phyloP scores from a whole-genome alignment of 2,113 vertebrate genomes.

The Haemorhous mexicanus region DNA sequence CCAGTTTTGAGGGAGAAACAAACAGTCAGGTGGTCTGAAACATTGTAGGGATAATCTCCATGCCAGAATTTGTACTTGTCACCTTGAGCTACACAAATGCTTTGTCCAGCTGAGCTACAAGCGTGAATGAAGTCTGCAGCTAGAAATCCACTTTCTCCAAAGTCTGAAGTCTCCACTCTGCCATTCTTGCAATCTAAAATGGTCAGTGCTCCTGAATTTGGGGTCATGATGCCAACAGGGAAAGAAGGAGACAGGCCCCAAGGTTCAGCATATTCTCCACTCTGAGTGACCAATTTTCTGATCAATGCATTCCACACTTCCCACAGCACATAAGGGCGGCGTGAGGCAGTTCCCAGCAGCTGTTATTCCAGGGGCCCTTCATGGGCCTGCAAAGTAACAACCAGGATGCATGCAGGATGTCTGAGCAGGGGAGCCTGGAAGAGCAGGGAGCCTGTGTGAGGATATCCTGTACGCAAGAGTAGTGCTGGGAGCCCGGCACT shows the following conservation, averaged over 20 bases:
- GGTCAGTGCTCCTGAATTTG: background rate
- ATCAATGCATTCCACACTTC: background rate
- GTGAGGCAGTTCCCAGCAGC: background rate
- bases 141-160: background rate
- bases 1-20: background rate
- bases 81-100: background rate
- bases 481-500: background rate
- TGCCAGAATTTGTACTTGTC: background rate
- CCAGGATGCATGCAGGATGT: conserved; percentile 66
- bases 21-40: background rate
- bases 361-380: conserved; percentile 29
- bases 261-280: background rate
- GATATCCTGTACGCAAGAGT: conserved; percentile 68
- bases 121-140: background rate
- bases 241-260: background rate
- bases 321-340: background rate
- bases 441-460: conserved; percentile 19
- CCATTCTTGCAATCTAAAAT: background rate
- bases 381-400: background rate
- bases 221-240: background rate
- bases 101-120: background rate
- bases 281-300: background rate
- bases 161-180: background rate
- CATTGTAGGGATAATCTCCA: fast-evolving
- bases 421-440: conserved; percentile 37